Evolutionary conservation across 2,888 invertebrate genomes (phyloP).

Genomic region (Leptinotarsa juncta): DNA sequence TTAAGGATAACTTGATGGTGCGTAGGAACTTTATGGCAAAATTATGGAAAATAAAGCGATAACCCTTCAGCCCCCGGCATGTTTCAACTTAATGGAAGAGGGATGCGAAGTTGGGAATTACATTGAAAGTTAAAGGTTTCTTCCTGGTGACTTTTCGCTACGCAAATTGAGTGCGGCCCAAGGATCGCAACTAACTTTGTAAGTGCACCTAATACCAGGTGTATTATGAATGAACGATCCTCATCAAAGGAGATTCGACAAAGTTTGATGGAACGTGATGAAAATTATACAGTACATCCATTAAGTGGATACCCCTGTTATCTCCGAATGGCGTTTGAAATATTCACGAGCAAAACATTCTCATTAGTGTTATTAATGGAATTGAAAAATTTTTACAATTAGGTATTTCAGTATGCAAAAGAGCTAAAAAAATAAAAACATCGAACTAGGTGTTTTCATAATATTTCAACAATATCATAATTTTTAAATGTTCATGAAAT

Average conservation of each 20-base stretch:
- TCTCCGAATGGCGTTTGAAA: no score
- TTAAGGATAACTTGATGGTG: slow-evolving; percentile 37
- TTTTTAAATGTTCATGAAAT: no score
- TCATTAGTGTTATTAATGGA: no score
- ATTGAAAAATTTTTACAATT: no score
- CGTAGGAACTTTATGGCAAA: slow-evolving; percentile 30
- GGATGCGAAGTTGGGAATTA: neutral
- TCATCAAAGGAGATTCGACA: neutral
- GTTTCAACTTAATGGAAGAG: slow-evolving; percentile 22
- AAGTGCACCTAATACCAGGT: neutral
- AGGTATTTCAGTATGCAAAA: no score
- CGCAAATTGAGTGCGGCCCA: neutral
- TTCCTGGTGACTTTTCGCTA: slow-evolving; percentile 5
- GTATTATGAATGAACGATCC: neutral
- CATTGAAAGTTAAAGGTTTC: slow-evolving; percentile 11
- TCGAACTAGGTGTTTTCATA: no score
- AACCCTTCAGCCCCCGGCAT: neutral
- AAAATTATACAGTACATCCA: neutral
- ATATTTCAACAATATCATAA: no score
- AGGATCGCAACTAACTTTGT: neutral
- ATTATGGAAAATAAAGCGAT: slow-evolving; percentile 35
- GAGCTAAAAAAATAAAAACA: no score
- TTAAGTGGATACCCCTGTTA: neutral
- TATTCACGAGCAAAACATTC: no score
- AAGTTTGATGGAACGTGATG: neutral